A percentile compares a stretch with the other conserved stretches of the same genome.
phyloP scores from a whole-genome alignment of 2,888 invertebrate species.

The Epinotia ramella region DNA sequence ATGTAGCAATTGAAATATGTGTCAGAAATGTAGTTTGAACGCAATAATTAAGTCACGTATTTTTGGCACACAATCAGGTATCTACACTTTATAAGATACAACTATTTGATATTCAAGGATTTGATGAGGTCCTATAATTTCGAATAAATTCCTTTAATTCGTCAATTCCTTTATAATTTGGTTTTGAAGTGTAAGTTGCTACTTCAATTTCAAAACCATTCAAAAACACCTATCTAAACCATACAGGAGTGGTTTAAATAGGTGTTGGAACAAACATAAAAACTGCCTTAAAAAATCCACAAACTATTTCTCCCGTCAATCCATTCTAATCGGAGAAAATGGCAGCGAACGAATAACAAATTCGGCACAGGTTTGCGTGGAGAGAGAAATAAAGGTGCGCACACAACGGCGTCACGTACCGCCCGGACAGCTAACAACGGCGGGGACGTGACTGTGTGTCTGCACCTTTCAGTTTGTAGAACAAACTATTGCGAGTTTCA shows the following conservation, averaged over 20 bases:
- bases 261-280: background rate
- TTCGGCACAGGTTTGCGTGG: slow-evolving; percentile 35
- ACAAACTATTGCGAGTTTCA: slow-evolving; percentile 22
- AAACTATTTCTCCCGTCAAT: slow-evolving; percentile 43
- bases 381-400: slow-evolving; percentile 47
- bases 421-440: slow-evolving; percentile 53
- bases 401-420: slow-evolving; percentile 49
- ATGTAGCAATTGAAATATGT: too few relatives aligned
- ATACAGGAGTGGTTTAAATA: background rate
- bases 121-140: too few relatives aligned
- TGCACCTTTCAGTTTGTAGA: slow-evolving; percentile 28
- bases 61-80: too few relatives aligned
- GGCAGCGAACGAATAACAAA: slow-evolving; percentile 41
- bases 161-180: too few relatives aligned
- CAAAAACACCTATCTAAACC: background rate
- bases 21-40: too few relatives aligned
- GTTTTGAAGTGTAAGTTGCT: background rate
- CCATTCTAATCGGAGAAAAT: slow-evolving; percentile 44
- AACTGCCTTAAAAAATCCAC: slow-evolving; percentile 18
- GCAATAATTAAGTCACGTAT: too few relatives aligned
- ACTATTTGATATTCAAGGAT: too few relatives aligned
- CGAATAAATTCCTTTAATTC: too few relatives aligned
- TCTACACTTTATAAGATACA: too few relatives aligned
- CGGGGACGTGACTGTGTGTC: slow-evolving; percentile 51
- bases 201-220: background rate